Percentiles rank a stretch among this genome's conserved stretches.
Conservation (phyloP, 2,113 vertebrate species). For the Recurvirostra avosetta region DNA sequence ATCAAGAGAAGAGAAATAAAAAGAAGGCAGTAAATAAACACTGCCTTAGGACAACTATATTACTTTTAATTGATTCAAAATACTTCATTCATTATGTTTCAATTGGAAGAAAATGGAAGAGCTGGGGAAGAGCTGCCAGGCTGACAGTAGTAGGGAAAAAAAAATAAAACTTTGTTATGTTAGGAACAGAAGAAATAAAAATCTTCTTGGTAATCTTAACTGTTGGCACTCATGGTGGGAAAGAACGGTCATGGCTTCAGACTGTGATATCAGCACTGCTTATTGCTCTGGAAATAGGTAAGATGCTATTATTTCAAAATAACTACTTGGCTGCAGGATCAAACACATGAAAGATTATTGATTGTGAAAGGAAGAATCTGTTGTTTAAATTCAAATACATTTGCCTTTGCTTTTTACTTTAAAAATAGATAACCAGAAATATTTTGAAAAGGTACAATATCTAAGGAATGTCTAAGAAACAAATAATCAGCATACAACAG, state of each 20-base stretch:
- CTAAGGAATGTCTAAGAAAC: neutral
- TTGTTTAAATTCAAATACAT: neutral
- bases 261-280: neutral
- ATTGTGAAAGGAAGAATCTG: neutral
- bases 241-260: neutral
- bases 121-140: neutral
- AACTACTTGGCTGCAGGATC: neutral
- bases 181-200: neutral
- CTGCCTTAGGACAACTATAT: neutral
- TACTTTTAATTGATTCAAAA: neutral
- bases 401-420: neutral
- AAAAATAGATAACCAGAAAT: neutral
- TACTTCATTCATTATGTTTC: neutral
- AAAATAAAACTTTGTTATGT: neutral
- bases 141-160: neutral
- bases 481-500: neutral
- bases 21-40: neutral
- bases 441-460: neutral
- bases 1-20: neutral
- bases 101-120: neutral
- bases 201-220: neutral
- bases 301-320: too few species aligned
- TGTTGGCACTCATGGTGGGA: fast-evolving
- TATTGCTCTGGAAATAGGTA: neutral
- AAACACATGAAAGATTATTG: neutral